Conservation (phyloP, 1,140 invertebrate species). For the Atta colombica region DNA sequence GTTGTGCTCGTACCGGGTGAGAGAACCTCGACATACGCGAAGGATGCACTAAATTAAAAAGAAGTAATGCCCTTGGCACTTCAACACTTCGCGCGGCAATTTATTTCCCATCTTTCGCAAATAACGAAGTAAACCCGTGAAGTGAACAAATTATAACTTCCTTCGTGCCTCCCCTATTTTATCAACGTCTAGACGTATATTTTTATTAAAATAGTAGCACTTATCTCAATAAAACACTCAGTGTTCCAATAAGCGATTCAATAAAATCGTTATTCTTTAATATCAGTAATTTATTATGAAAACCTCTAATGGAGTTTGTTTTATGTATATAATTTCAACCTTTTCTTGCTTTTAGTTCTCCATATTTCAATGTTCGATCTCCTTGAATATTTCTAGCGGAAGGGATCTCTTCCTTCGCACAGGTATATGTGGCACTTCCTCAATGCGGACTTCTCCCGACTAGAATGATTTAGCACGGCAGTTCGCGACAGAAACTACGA, state of each 20-base stretch:
- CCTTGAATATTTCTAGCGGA: constrained; percentile 38
- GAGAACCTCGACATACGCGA: constrained; percentile 56
- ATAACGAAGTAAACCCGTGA: constrained; percentile 59
- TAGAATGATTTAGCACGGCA: constrained; percentile 76
- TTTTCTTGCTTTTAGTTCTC: not conserved
- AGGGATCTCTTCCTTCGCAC: constrained; percentile 22
- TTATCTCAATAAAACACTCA: constrained; percentile 11
- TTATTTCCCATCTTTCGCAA: constrained; percentile 63
- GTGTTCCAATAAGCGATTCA: not conserved
- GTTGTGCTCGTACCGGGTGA: constrained; percentile 25
- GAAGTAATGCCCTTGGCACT: constrained; percentile 60
- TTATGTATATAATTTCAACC: not conserved
- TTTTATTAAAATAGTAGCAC: constrained; percentile 28
- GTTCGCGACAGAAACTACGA: constrained; percentile 65
- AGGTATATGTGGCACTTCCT: constrained; percentile 48
- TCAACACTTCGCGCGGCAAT: constrained; percentile 52
- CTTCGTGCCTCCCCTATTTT: constrained; percentile 17
- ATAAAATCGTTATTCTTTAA: not conserved
- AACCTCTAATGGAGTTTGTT: constrained; percentile 10
- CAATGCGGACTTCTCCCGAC: constrained; percentile 51
- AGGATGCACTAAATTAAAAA: constrained; percentile 60
- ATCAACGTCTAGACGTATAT: constrained; percentile 49
- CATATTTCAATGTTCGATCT: not conserved
- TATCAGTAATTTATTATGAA: constrained; percentile 29
- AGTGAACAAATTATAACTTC: constrained; percentile 61